Evolutionary conservation across 2,797 vertebrate genomes (phyloP).

Genomic region (Limosa lapponica): DNA sequence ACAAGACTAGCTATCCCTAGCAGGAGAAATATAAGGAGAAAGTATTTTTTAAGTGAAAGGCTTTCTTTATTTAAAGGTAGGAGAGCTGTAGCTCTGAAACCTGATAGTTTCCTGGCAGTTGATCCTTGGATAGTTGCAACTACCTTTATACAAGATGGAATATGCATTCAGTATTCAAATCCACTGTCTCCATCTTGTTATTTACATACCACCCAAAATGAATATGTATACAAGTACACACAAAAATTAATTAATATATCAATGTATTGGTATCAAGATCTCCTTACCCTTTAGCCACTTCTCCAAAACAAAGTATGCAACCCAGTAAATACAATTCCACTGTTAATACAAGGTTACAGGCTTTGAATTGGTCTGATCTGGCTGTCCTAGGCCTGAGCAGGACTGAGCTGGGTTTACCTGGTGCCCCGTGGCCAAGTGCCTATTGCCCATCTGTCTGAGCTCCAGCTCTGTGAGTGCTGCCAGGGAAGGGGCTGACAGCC

Average conservation of each 20-base stretch:
- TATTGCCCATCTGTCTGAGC: neutral
- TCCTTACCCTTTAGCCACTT: neutral
- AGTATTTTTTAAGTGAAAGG: neutral
- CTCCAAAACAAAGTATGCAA: neutral
- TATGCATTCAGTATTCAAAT: neutral
- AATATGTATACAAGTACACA: rapidly evolving
- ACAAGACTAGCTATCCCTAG: neutral
- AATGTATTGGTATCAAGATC: neutral
- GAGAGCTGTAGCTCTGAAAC: neutral
- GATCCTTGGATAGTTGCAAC: neutral
- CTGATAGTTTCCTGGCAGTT: neutral
- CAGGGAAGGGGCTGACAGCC: neutral
- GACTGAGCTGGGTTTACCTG: neutral
- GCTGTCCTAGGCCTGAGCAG: rapidly evolving
- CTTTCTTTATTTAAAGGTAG: neutral
- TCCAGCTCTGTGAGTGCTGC: neutral
- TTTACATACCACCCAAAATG: neutral
- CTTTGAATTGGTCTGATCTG: neutral
- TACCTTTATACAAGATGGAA: neutral
- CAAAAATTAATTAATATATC: neutral
- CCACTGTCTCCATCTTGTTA: neutral
- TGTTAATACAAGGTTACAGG: neutral
- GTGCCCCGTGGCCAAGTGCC: rapidly evolving
- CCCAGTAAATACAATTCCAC: neutral
- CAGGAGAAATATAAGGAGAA: neutral